These are phyloP conservation scores for Darevskia nairensis DNA, from an alignment of 2,797 vertebrate genomes.

Conservation along the genomic window DNA sequence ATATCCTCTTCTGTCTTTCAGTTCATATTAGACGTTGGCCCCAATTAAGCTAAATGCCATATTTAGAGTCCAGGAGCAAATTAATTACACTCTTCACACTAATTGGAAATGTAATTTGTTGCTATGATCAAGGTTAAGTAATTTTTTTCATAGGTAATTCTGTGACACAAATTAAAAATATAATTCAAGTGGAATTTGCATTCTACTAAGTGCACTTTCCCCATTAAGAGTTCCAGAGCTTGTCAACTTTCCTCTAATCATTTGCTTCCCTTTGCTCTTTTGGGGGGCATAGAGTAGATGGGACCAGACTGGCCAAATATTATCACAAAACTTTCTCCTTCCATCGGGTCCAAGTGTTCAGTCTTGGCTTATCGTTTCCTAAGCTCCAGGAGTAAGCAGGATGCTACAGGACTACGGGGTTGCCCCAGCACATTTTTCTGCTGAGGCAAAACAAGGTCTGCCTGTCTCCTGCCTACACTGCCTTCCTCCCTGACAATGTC, in stretches of 20 bases:
- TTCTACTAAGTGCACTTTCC: not conserved
- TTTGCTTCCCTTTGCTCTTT: not conserved
- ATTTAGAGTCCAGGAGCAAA: slow-evolving; percentile 36
- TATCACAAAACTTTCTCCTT: too few relatives aligned
- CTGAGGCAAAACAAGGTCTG: too few relatives aligned
- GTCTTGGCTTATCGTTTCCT: too few relatives aligned
- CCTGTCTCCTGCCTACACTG: too few relatives aligned
- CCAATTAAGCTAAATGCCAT: slow-evolving; percentile 48
- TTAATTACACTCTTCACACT: slow-evolving; percentile 36
- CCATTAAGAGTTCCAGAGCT: not conserved
- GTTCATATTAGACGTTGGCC: slow-evolving; percentile 32
- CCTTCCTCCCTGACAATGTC: too few relatives aligned
- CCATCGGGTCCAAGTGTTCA: too few relatives aligned
- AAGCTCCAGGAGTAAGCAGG: too few relatives aligned
- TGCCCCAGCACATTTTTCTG: too few relatives aligned
- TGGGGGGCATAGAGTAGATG: not conserved
- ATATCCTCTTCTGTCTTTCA: slow-evolving; percentile 25
- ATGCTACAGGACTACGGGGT: too few relatives aligned
- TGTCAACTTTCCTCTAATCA: not conserved
- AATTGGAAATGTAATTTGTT: slow-evolving; percentile 34
- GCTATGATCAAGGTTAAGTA: not conserved
- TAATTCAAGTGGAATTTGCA: not conserved
- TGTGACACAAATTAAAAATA: slow-evolving; percentile 3
- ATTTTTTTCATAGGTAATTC: not conserved
- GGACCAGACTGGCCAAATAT: not conserved